These are phyloP conservation scores for Molorchus minor DNA, from an alignment of 2,888 invertebrate species.

Conservation along the genomic window DNA sequence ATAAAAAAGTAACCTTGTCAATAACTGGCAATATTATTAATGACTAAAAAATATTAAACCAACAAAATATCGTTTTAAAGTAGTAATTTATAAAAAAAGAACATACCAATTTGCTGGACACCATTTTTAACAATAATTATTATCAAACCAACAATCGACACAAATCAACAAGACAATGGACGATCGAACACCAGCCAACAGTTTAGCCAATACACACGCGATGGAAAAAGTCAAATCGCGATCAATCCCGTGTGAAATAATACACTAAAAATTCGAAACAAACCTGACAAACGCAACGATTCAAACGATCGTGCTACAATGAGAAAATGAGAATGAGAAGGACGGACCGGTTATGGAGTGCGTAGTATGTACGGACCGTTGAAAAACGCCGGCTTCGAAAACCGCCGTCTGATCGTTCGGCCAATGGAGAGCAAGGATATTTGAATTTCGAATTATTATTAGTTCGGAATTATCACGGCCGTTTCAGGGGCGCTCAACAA, in stretches of 20 bases:
- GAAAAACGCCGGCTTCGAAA: slow-evolving; percentile 11
- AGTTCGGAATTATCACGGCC: slow-evolving; percentile 3
- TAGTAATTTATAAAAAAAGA: slow-evolving; percentile 1
- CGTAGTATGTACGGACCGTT: slow-evolving; percentile 1
- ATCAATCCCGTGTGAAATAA: slow-evolving; percentile 3
- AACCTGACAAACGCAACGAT: slow-evolving; percentile 4
- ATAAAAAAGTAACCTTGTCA: too few species aligned
- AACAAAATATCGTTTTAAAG: background rate
- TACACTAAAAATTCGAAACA: slow-evolving; percentile 2
- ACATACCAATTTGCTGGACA: slow-evolving; percentile 50
- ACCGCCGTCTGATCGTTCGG: slow-evolving; percentile 3
- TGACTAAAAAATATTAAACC: background rate
- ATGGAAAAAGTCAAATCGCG: slow-evolving; percentile 10
- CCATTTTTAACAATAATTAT: slow-evolving; percentile 42
- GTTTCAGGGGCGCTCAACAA: slow-evolving; percentile 17
- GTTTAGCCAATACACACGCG: too few species aligned
- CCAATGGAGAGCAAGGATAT: slow-evolving; percentile 11
- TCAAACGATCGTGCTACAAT: background rate
- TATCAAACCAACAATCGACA: slow-evolving; percentile 16
- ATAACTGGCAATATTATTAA: too few species aligned
- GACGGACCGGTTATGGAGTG: too few species aligned
- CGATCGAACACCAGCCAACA: slow-evolving; percentile 20
- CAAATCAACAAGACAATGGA: slow-evolving; percentile 7
- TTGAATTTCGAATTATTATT: slow-evolving; percentile 13
- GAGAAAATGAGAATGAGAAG: too few species aligned